A percentile compares a stretch with the other conserved stretches of the same genome.
These are phyloP conservation scores for Sinocyclocheilus rhinocerous DNA, from an alignment of 2,113 vertebrate species.

Conservation along the genomic window DNA sequence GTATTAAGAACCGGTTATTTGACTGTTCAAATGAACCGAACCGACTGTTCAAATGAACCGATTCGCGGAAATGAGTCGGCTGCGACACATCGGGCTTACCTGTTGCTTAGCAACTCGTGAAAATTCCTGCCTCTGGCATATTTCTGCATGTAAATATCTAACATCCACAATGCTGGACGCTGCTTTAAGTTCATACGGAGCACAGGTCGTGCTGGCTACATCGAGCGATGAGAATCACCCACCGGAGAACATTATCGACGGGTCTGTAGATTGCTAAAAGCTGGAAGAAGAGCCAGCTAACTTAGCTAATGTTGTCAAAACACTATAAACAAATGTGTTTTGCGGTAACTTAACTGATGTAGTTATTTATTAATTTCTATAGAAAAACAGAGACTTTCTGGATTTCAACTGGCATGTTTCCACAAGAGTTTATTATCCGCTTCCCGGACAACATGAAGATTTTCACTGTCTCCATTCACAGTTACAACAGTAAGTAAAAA, in stretches of 20 bases:
- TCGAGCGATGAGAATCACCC: constrained; percentile 87
- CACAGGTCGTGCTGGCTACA: constrained; percentile 80
- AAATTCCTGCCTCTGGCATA: background rate
- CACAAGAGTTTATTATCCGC: constrained; percentile 88
- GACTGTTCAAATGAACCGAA: background rate
- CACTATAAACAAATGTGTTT: background rate
- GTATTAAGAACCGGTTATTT: background rate
- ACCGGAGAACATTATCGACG: constrained; percentile 86
- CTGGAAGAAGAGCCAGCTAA: background rate
- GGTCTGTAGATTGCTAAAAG: constrained; percentile 74
- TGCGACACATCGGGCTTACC: background rate
- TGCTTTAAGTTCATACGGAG: constrained; percentile 65
- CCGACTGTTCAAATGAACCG: background rate
- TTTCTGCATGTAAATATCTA: too few relatives aligned
- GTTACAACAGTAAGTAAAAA: constrained; percentile 82
- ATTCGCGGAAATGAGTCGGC: background rate
- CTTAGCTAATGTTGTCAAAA: background rate
- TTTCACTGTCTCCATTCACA: constrained; percentile 80
- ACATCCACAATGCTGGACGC: too few relatives aligned
- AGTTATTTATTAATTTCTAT: background rate
- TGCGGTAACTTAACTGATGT: background rate
- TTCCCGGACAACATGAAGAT: constrained; percentile 80
- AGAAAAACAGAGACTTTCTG: constrained; percentile 89
- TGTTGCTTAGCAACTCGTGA: constrained; percentile 29
- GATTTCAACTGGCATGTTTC: constrained; percentile 95